These are phyloP conservation scores for Chinchilla lanigera DNA, from an alignment of 2,113 vertebrate species.

Conservation along the genomic window DNA sequence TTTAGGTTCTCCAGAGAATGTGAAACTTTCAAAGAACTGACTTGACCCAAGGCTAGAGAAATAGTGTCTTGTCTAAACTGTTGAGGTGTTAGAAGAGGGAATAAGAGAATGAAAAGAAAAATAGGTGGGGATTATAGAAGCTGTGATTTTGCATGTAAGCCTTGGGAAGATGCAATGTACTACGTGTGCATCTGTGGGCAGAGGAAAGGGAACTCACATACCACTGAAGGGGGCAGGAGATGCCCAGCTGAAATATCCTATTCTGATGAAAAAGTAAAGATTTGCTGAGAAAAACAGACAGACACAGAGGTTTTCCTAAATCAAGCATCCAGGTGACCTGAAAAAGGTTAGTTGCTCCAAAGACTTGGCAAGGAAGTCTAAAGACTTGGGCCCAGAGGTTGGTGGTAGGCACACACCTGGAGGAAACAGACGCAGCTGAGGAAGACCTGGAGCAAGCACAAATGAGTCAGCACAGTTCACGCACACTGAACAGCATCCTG, in stretches of 20 bases:
- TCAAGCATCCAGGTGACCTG: not conserved
- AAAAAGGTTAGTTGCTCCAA: not conserved
- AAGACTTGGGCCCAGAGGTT: not conserved
- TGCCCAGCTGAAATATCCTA: not conserved
- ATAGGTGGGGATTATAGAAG: not conserved
- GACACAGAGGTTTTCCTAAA: not conserved
- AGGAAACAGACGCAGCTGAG: not conserved
- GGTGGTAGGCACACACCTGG: not conserved
- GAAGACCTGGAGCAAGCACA: not conserved
- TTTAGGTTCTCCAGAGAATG: not conserved
- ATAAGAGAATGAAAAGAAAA: not conserved
- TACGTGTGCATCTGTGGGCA: not conserved
- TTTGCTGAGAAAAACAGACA: no score
- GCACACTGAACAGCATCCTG: not conserved
- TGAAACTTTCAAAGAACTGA: not conserved
- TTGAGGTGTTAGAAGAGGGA: not conserved
- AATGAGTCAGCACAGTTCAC: not conserved
- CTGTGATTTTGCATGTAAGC: not conserved
- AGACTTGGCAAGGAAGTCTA: not conserved
- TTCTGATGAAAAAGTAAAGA: not conserved
- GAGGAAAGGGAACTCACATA: not conserved
- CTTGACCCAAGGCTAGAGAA: not conserved
- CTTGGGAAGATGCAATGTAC: not conserved
- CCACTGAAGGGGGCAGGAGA: accelerated
- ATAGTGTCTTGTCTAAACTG: not conserved